Evolutionary conservation across 2,113 vertebrate species (phyloP).

Genomic region (Barbus barbus): DNA sequence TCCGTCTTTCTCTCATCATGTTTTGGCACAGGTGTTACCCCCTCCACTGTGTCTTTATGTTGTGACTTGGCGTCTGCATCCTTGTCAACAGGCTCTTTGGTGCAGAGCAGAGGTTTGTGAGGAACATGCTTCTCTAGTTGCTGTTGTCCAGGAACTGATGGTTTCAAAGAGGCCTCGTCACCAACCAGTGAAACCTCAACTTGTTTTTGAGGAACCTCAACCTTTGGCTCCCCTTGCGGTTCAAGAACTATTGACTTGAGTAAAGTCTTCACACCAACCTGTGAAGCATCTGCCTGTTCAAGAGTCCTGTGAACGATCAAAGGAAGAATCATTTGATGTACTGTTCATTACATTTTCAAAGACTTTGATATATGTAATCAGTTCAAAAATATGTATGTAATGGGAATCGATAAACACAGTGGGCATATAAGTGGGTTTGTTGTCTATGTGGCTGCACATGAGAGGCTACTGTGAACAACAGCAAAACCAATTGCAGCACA

Average conservation of each 20-base stretch:
- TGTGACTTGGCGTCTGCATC: neutral
- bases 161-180: neutral
- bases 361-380: neutral
- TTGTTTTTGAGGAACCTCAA: conserved; percentile 8
- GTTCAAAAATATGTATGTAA: neutral
- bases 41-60: conserved; percentile 26
- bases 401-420: neutral
- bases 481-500: neutral
- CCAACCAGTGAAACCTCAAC: neutral
- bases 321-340: neutral
- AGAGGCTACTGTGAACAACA: neutral
- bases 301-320: neutral
- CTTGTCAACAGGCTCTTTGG: conserved; percentile 16
- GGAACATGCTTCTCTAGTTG: neutral
- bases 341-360: neutral
- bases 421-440: neutral
- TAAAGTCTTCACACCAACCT: neutral
- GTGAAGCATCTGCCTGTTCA: neutral
- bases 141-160: neutral
- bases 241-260: neutral
- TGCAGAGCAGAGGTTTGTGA: neutral
- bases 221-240: neutral
- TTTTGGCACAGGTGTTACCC: neutral
- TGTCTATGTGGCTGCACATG: neutral
- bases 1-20: conserved; percentile 5